phyloP scores from a whole-genome alignment of 2,797 vertebrate species.

The Neostethus bicornis region DNA sequence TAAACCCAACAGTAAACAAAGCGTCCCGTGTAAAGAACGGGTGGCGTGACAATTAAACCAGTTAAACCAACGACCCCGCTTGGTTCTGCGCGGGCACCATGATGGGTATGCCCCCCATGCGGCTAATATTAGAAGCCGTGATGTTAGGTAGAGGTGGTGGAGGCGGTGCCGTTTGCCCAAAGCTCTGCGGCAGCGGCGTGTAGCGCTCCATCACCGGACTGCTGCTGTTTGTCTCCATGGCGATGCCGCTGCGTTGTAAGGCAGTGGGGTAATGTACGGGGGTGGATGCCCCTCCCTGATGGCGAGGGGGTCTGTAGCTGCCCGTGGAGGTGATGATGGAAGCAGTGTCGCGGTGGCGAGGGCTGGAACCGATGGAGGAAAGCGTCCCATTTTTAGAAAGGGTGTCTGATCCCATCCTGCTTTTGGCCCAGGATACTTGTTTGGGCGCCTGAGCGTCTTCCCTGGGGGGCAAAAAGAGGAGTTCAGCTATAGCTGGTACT shows the following conservation, averaged over 20 bases:
- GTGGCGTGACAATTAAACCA: no score
- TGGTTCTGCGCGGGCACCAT: constrained; percentile 95
- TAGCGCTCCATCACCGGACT: constrained; percentile 38
- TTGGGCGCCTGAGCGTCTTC: constrained; percentile 93
- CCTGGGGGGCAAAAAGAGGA: constrained; percentile 65
- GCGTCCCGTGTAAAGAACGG: no score
- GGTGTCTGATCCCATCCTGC: constrained; percentile 84
- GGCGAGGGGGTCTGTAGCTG: constrained; percentile 73
- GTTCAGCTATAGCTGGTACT: no score
- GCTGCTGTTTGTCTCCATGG: no score
- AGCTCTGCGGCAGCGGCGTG: constrained; percentile 58
- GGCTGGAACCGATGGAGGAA: constrained; percentile 88
- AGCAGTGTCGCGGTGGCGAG: constrained; percentile 83
- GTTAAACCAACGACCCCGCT: constrained; percentile 92
- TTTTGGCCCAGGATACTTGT: constrained; percentile 88
- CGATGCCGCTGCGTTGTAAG: constrained; percentile 55
- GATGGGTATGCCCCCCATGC: constrained; percentile 89
- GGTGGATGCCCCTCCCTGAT: constrained; percentile 51
- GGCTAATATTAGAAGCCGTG: constrained; percentile 82
- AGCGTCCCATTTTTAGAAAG: constrained; percentile 94
- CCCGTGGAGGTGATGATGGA: constrained; percentile 85
- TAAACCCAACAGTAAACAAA: no score
- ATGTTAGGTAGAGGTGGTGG: constrained; percentile 62
- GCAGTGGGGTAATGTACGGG: constrained; percentile 75
- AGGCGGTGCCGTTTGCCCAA: constrained; percentile 58